These are phyloP conservation scores for Cerastoderma edule DNA, from an alignment of 2,888 invertebrate genomes.

Conservation along the genomic window DNA sequence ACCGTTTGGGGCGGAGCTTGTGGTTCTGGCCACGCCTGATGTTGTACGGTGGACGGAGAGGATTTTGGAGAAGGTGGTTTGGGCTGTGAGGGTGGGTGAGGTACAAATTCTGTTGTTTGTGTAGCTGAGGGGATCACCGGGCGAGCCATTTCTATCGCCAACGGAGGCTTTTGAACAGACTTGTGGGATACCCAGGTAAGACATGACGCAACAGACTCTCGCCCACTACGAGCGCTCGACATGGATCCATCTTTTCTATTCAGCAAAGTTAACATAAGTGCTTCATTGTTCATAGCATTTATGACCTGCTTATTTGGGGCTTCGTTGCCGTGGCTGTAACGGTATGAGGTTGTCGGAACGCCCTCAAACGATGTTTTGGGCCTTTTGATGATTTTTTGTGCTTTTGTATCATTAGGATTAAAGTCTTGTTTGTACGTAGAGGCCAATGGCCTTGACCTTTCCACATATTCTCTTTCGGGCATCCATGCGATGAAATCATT, in stretches of 20 bases:
- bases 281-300: slow-evolving; percentile 74
- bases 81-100: slow-evolving; percentile 63
- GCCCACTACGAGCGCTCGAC: slow-evolving; percentile 59
- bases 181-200: slow-evolving; percentile 71
- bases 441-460: slow-evolving; percentile 66
- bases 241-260: slow-evolving; percentile 70
- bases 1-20: slow-evolving; percentile 31
- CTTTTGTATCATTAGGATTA: slow-evolving; percentile 41
- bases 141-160: slow-evolving; percentile 30
- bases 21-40: slow-evolving; percentile 46
- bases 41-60: slow-evolving; percentile 10
- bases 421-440: slow-evolving; percentile 79
- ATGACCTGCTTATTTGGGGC: slow-evolving; percentile 74
- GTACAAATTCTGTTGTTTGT: slow-evolving; percentile 59
- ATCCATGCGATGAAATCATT: slow-evolving; percentile 79
- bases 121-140: slow-evolving; percentile 58
- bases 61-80: slow-evolving; percentile 30
- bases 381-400: slow-evolving; percentile 71
- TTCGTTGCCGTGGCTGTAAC: slow-evolving; percentile 77
- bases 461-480: slow-evolving; percentile 72
- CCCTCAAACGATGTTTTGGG: slow-evolving; percentile 79
- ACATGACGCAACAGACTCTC: slow-evolving; percentile 78
- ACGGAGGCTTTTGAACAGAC: slow-evolving; percentile 21
- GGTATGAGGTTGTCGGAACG: slow-evolving; percentile 73
- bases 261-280: slow-evolving; percentile 68